Percentiles rank a stretch among this genome's conserved stretches.
These are phyloP conservation scores for Tokudaia tokunoshimensis DNA, from an alignment of 2,797 vertebrate species.

Conservation along the genomic window DNA sequence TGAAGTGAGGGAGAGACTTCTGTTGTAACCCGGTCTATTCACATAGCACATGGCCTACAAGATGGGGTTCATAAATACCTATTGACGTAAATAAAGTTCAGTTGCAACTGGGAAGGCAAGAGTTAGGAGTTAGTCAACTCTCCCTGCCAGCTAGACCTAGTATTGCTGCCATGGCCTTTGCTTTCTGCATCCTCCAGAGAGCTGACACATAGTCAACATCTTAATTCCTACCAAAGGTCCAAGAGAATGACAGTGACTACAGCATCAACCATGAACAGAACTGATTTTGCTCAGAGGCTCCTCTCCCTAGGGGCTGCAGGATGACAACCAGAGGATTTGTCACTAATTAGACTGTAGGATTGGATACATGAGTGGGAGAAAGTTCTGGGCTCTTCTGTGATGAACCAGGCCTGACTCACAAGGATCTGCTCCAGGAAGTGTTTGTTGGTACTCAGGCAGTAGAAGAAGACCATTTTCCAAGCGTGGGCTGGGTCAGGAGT, in stretches of 20 bases:
- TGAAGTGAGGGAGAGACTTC: constrained; percentile 20
- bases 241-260: background rate
- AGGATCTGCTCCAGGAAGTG: constrained; percentile 98
- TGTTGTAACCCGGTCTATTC: background rate
- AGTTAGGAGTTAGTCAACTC: background rate
- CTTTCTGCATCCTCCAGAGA: constrained; percentile 7
- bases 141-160: background rate
- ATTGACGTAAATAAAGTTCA: constrained; percentile 43
- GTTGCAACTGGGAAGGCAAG: background rate
- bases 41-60: background rate
- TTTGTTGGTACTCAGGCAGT: constrained; percentile 95
- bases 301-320: background rate
- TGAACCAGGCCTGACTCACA: constrained; percentile 85
- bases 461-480: constrained; percentile 96
- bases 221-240: background rate
- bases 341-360: background rate
- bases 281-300: constrained; percentile 1
- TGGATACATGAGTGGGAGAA: background rate
- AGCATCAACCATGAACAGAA: background rate
- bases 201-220: background rate
- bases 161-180: background rate
- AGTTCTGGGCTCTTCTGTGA: background rate
- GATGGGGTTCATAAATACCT: constrained; percentile 6
- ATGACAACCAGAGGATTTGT: constrained; percentile 8
- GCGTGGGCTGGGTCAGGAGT: constrained; percentile 88